Base-by-base conservation (phyloP, 2,113 vertebrate species). In the Albula glossodonta region DNA sequence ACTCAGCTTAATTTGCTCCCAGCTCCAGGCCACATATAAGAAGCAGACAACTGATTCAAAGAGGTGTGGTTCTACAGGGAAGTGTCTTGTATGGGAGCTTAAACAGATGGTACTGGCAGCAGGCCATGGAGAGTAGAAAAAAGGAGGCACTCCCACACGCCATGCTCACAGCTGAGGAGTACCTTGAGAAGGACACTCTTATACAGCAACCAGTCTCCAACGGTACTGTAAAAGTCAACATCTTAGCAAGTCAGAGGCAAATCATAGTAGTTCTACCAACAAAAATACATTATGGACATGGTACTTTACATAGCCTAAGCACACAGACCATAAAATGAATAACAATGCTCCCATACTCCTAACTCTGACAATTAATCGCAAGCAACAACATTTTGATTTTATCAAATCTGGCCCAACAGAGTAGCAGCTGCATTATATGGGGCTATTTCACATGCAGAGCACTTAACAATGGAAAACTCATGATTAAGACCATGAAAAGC, bases 81-180 rank as follows among this genome's bases (percentile, higher is more conserved):
- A 48, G 53, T 41, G 41, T 57, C 17, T 57, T 48, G 31, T 49
- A 49, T 63, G 56, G 31, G 57, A 13, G 53, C 82, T 60, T 41
- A 63, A 51, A 77, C 83, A 84, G 83, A 84, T 84, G 63, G 83
- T 10, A 51, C 63, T n/a, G 63, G 83, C 41, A 63, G 74, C 49
- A 31, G 10, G 63, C 83, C 49, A 70, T 84, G 48, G 17, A 22
- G 63, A n/a, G 22, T 2, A 41, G 49, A 31, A n/a, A 51, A 15
- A 41, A 50, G 78, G 50, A 66, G 41, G 82, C 56, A 57, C 81
- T 63, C 51, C 25, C 82, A 66, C 11, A 66, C 56, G 7, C 15
- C 17, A 19, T 50, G 13, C 15, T 84, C 48, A 70, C 60, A 49
- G 50, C 48, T 74, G 83, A 41, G 22, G 22, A 70, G 5, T 51